phyloP scores from a whole-genome alignment of 1,140 invertebrate genomes.

The Drosophila quadrilineata region DNA sequence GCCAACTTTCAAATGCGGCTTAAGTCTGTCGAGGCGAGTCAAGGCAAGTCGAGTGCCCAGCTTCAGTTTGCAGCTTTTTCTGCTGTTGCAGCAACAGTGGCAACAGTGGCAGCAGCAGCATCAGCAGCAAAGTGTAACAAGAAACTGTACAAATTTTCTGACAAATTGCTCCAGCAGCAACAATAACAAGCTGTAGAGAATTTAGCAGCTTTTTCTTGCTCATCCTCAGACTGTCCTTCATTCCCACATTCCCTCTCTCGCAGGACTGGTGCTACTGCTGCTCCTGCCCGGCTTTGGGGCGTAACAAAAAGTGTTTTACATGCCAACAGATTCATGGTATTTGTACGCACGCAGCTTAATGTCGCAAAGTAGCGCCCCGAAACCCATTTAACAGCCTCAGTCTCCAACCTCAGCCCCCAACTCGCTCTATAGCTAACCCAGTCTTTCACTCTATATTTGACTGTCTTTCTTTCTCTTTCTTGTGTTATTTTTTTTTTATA shows the following conservation, averaged over 20 bases:
- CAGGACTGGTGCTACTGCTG: too few species aligned
- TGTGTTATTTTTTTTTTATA: background rate
- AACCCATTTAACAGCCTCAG: background rate
- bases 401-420: background rate
- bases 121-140: conserved; percentile 16
- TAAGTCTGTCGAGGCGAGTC: conserved; percentile 52
- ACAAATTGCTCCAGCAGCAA: conserved; percentile 73
- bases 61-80: background rate
- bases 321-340: conserved; percentile 78
- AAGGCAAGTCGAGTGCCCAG: too few species aligned
- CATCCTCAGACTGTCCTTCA: too few species aligned
- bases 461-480: background rate
- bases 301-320: conserved; percentile 78
- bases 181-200: background rate
- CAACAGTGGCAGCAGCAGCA: conserved; percentile 1
- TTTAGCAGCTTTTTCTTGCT: conserved; percentile 46
- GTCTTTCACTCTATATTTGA: background rate
- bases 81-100: conserved; percentile 16
- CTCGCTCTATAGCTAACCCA: background rate
- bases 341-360: conserved; percentile 78
- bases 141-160: conserved; percentile 73
- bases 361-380: conserved; percentile 67
- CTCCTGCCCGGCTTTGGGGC: conserved; percentile 64
- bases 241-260: too few species aligned
- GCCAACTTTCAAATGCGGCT: conserved; percentile 66